These are phyloP conservation scores for Brenthis ino DNA, from an alignment of 2,888 invertebrate species.

Conservation along the genomic window DNA sequence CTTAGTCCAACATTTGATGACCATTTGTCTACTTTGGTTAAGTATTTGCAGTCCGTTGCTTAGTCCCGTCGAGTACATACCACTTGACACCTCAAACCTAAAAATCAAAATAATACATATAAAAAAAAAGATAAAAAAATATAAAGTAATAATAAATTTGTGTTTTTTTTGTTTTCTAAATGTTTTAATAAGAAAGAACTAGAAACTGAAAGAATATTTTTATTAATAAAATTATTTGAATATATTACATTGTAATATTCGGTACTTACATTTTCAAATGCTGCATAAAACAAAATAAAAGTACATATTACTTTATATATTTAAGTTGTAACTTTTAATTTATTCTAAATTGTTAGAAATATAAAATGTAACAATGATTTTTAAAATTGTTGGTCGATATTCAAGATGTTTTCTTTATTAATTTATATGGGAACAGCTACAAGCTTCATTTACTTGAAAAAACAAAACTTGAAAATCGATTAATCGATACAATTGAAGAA, in stretches of 20 bases:
- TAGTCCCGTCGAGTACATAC: conserved; percentile 94
- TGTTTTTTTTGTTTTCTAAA: too few relatives aligned
- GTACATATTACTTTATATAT: background rate
- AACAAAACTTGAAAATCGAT: too few relatives aligned
- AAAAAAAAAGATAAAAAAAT: background rate
- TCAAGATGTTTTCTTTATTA: too few relatives aligned
- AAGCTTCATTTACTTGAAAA: too few relatives aligned
- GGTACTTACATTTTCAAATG: conserved; percentile 55
- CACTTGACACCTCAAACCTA: conserved; percentile 92
- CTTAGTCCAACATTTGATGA: conserved; percentile 94
- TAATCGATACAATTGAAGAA: too few relatives aligned
- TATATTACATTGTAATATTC: background rate
- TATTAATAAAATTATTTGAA: background rate
- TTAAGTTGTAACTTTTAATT: too few relatives aligned
- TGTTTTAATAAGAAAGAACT: too few relatives aligned
- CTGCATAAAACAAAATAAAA: conserved; percentile 58
- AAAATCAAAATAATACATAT: conserved; percentile 2
- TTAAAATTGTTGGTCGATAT: too few relatives aligned
- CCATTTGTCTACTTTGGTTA: conserved; percentile 92
- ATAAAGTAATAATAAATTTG: background rate
- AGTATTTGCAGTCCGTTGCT: conserved; percentile 93
- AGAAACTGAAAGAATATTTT: background rate
- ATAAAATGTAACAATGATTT: too few relatives aligned
- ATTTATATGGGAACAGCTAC: too few relatives aligned
- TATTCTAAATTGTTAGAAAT: too few relatives aligned